phyloP scores from a whole-genome alignment of 2,888 invertebrate species.

The Invenusta paracnida region DNA sequence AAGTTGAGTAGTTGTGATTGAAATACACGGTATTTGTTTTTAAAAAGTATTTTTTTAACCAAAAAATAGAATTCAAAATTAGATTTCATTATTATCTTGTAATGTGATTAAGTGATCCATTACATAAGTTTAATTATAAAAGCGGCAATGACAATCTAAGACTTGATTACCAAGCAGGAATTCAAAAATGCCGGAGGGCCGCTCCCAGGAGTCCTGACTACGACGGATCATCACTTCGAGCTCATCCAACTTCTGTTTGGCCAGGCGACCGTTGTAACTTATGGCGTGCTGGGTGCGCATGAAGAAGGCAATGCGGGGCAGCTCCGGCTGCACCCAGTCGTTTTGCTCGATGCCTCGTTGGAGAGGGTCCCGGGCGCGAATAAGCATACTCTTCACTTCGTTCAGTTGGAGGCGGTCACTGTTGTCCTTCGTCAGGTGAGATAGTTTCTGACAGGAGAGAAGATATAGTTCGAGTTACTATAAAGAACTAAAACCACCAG shows the following conservation, averaged over 20 bases:
- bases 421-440: neutral
- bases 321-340: neutral
- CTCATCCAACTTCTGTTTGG: conserved; percentile 25
- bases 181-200: conserved; percentile 36
- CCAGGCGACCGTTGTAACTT: neutral
- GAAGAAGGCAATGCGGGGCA: neutral
- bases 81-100: too few relatives aligned
- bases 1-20: too few relatives aligned
- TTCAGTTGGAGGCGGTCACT: neutral
- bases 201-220: conserved; percentile 32
- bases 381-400: neutral
- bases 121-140: too few relatives aligned
- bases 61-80: too few relatives aligned
- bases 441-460: neutral
- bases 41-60: too few relatives aligned
- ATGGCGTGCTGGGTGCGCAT: neutral
- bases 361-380: neutral
- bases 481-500: too few relatives aligned
- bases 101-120: too few relatives aligned
- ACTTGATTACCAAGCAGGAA: conserved; percentile 30
- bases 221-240: conserved; percentile 30
- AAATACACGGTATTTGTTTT: too few relatives aligned
- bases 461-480: neutral
- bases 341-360: neutral
- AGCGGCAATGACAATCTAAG: too few relatives aligned